A percentile compares a stretch with the other conserved stretches of the same genome.
These are phyloP conservation scores for Crocidura indochinensis DNA, from an alignment of 2,797 vertebrate genomes.

Conservation along the genomic window DNA sequence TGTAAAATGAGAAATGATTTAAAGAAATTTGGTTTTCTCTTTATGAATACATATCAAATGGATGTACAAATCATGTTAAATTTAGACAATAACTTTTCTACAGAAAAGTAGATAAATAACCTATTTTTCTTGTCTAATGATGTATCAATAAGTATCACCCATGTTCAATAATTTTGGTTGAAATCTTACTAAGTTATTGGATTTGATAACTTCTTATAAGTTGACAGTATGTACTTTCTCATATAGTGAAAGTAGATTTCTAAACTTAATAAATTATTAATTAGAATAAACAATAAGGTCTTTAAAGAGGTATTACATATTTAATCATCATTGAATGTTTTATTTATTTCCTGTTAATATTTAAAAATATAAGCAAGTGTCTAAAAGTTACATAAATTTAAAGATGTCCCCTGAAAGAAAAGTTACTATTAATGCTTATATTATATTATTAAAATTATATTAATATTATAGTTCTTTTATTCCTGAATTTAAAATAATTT, in stretches of 20 bases:
- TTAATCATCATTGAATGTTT: background rate
- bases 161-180: background rate
- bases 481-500: too few relatives aligned
- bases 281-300: background rate
- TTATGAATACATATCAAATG: too few relatives aligned
- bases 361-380: constrained; percentile 3
- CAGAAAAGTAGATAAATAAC: background rate
- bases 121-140: background rate
- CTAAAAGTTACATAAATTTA: constrained; percentile 10
- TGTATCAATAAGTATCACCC: background rate
- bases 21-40: too few relatives aligned
- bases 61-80: too few relatives aligned
- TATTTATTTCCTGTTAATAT: background rate
- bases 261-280: background rate
- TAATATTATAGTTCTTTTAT: too few relatives aligned
- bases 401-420: constrained; percentile 5
- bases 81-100: too few relatives aligned
- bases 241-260: background rate
- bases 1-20: too few relatives aligned
- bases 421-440: background rate
- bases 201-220: background rate
- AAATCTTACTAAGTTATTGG: background rate
- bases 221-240: background rate
- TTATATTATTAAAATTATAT: too few relatives aligned
- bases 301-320: background rate